Percentiles rank a stretch among this genome's conserved stretches.
phyloP scores from a whole-genome alignment of 2,888 invertebrate species.

The Eristalinus aeneus region DNA sequence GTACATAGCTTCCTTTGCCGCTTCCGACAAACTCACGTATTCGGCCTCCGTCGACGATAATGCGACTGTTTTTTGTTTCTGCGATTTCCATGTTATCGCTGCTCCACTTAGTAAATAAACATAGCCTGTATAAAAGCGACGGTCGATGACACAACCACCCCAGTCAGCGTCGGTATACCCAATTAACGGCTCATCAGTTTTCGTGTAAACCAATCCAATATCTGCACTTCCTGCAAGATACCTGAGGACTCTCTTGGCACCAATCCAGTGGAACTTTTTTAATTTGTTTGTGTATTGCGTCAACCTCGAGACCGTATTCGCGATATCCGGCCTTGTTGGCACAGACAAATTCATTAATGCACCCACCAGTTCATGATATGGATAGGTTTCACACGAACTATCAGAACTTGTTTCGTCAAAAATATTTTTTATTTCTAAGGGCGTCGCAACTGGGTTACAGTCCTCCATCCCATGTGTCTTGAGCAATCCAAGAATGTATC shows the following conservation, averaged over 20 bases:
- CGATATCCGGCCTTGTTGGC: background rate
- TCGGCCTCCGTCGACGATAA: background rate
- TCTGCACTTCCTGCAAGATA: constrained; percentile 39
- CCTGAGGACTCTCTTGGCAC: constrained; percentile 26
- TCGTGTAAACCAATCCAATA: too few relatives aligned
- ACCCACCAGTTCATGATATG: background rate
- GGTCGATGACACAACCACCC: too few relatives aligned
- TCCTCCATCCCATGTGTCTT: background rate
- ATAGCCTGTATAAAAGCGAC: constrained; percentile 11
- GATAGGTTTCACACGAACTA: background rate
- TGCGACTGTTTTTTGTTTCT: background rate
- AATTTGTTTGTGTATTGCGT: background rate
- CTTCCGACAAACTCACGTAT: background rate
- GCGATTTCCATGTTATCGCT: background rate
- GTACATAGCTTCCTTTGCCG: too few relatives aligned
- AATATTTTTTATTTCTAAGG: background rate
- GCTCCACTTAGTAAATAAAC: background rate
- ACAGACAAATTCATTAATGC: background rate
- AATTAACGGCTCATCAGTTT: too few relatives aligned
- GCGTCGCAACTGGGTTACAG: too few relatives aligned
- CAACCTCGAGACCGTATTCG: background rate
- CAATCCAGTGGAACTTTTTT: constrained; percentile 16
- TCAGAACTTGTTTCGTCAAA: background rate
- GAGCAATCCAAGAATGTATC: background rate
- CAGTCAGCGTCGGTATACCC: too few relatives aligned